Base-by-base conservation (phyloP, 2,888 invertebrate species). In the Carcina quercana region DNA sequence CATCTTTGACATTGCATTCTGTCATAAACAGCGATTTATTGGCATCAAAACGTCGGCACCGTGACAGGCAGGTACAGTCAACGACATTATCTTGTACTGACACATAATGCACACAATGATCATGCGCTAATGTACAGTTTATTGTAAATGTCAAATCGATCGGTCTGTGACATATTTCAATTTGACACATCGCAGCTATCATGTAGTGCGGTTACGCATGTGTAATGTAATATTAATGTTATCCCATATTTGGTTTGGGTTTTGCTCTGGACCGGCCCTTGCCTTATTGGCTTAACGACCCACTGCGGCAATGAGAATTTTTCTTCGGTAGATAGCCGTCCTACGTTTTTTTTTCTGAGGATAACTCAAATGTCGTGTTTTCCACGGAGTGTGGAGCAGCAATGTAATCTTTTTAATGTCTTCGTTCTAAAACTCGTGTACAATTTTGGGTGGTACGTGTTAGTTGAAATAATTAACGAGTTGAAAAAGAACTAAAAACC, bases 181-280 rank as follows among this genome's bases (percentile, higher is more conserved):
- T 69, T 71, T 69, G 70, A 75, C 73, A 73, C 69, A 73, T 75
- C 57, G 47, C 44, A 49, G 51, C 46, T 48, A 51, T 51, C 47
- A 53, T 50, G 53, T 50, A 34, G 38, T 44, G 38, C 39, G 48
- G 40, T 44, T 53, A 57, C 53, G 50, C 52, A 43, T 58, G 59
- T 56, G 13, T 58, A 56, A 65, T 65, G 58, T 52, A 67, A 64
- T 68, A 68, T 65, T 65, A 61, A 71, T 71, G 58, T 40, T 31
- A 32, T 25, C 7, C 61, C 63, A 35, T 59, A 54, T 59, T 53
- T 36, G 60, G 60, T 39, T 43, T 44, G 37, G 44, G 44, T 47
- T 53, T 50, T 46, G 45, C 50, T 41, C 43, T 43, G 32, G 38
- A 55, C 50, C 39, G 19, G 53, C 27, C 38, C 32, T 56, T 44